Evolutionary conservation across 2,797 vertebrate species (phyloP), one percentile per base, ranked within the genome.

Genomic region (Peromyscus attwateri): DNA sequence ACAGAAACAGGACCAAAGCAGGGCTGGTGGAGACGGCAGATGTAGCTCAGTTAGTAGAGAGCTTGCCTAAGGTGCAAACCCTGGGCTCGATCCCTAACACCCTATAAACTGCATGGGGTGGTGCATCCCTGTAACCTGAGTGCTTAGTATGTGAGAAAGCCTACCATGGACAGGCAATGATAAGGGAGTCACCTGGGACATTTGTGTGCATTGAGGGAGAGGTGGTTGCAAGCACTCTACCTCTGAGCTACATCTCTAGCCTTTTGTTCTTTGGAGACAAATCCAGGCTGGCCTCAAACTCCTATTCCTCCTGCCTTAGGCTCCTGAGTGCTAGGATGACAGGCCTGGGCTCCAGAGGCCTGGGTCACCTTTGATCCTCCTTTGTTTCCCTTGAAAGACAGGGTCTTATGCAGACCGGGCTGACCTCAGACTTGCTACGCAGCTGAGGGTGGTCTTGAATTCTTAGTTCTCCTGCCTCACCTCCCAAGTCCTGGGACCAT

Each of bases 21-120:
- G 43, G 83, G 23, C 1, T 14, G 64, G 0, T 2, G 3, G 2
- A 0, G 7, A 6, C 5, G 31, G 16, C 12, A 49, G 87, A 10
- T 29, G 25, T 75, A 84, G 31, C 79, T 73, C 12, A 37, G 7
- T 71, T 55, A 37, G 46, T 71, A 52, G 11, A 37, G 66, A 31
- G 31, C 19, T 52, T 52, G 31, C 21, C 21, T 52, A n/a, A 31
- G 21, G 34, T n/a, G 21, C 83, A 52, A 87, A n/a, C 83, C 64
- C 46, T 31, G 31, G 83, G 64, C 60, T 52, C 1, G 0, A 49
- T 37, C 31, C 64, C 21, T 16, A n/a, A 7, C 83, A 14, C 31
- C 31, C 3, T 25, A 52, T n/a, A 60, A 75, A 13, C 6, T 21
- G 27, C 55, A 21, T 21, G 55, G 60, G 37, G n/a, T 0, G 40